Conservation (phyloP, 2,888 invertebrate genomes). For the Apamea monoglypha region DNA sequence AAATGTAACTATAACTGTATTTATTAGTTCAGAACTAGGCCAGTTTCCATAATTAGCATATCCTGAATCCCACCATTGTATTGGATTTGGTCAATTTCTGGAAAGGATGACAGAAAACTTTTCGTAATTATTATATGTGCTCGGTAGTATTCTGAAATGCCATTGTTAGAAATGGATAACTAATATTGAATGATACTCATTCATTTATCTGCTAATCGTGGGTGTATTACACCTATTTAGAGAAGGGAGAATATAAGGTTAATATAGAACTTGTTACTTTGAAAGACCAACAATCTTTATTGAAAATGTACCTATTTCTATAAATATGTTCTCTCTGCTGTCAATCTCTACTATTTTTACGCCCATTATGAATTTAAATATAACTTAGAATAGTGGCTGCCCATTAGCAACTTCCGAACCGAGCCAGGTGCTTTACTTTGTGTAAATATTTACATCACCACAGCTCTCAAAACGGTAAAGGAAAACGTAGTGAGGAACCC, state of each 20-base stretch:
- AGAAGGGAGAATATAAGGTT: too few relatives aligned
- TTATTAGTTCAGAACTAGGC: conserved; percentile 1
- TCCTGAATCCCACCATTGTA: neutral
- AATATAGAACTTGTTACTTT: neutral
- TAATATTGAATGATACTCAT: neutral
- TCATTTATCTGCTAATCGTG: neutral
- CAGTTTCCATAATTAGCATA: conserved; percentile 21
- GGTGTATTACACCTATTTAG: neutral
- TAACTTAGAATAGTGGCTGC: too few relatives aligned
- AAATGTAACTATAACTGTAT: conserved; percentile 9
- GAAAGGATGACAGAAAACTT: neutral
- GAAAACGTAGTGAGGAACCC: too few relatives aligned
- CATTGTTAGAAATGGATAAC: neutral
- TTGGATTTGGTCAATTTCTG: neutral
- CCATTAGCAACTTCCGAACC: too few relatives aligned
- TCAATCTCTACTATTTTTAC: neutral
- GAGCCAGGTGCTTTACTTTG: too few relatives aligned
- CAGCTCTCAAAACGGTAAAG: too few relatives aligned
- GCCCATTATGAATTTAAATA: neutral
- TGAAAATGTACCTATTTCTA: neutral
- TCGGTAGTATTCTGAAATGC: neutral
- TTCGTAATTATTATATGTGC: neutral
- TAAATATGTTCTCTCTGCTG: neutral
- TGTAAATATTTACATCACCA: too few relatives aligned
- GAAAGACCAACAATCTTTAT: neutral